Conservation (phyloP, 1,140 invertebrate genomes). For the Drosophila malerkotliana region DNA sequence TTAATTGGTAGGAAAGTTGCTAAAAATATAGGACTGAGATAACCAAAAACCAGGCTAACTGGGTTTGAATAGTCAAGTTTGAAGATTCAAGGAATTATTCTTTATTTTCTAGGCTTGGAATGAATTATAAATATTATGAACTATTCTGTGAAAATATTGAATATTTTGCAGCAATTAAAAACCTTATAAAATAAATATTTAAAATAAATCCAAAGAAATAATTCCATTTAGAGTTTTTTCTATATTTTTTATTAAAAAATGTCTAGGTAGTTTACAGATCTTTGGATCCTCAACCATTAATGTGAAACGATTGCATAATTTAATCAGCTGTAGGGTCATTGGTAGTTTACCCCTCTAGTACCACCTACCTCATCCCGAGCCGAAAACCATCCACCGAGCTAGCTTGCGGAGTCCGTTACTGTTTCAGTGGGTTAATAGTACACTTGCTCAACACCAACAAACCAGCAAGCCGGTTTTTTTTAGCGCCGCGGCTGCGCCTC, state of each 20-base stretch:
- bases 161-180: no score
- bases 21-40: not conserved
- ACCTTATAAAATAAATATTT: no score
- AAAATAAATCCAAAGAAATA: no score
- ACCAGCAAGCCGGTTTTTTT: constrained; percentile 52
- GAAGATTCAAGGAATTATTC: not conserved
- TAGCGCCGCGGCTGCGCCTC: constrained; percentile 16
- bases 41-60: not conserved
- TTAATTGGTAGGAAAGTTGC: constrained; percentile 17
- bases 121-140: no score
- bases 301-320: constrained; percentile 32
- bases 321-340: constrained; percentile 22
- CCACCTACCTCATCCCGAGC: not conserved
- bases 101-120: no score
- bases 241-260: no score
- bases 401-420: constrained; percentile 64
- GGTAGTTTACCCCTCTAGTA: not conserved
- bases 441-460: constrained; percentile 69
- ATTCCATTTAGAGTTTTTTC: no score
- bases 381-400: constrained; percentile 21
- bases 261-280: not conserved
- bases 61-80: not conserved
- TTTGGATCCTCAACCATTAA: not conserved
- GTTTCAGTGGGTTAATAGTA: constrained; percentile 83
- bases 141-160: no score